Evolutionary conservation across 1,140 invertebrate species (phyloP), one percentile per base, ranked within the genome.

Genomic region (Drosophila yakuba): DNA sequence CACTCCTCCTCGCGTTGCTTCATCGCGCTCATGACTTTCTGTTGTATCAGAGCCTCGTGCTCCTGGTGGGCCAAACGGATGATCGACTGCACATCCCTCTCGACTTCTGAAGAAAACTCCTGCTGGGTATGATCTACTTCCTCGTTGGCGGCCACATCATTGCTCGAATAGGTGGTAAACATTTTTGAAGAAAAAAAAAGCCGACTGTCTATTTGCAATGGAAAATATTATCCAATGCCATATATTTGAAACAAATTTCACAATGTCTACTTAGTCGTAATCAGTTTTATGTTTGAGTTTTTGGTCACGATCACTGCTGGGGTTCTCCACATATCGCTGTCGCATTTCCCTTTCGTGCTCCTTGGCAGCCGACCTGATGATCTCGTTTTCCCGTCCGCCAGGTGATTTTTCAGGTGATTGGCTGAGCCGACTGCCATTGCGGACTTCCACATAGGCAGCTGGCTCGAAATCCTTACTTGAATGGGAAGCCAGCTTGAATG

Each of bases 371-470:
- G 75, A 57, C 10, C 23, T 58, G 15, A 83, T 80, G 14, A 84
- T 84, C 23, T 72, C 57, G 35, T 61, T 51, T n/a, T 80, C 41
- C n/a, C 48, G 56, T 11, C 32, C 15, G 41, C 7, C 23, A 7
- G 45, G 39, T 8, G 15, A 7, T 77, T 78, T 45, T 48, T 57
- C 10, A 0, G 47, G 2, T 52, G 17, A 17, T 17, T 17, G 17
- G 17, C 17, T 43, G 4, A 32, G 4, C 0, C 23, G 25, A 25
- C 17, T 61, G 17, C 23, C 44, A 32, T 32, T 64, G 35, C 51
- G 38, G 20, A 85, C 48, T 52, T 85, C 77, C 51, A 68, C 67
- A 56, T 20, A 85, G 57, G 81, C 81, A 39, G 62, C 81, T 11
- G 81, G 56, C 20, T 85, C 73, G 7, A 76, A 45, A 17, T 58